Percentiles rank a stretch among this genome's conserved stretches.
phyloP scores from a whole-genome alignment of 2,888 invertebrate genomes.

The Drosophila nigricruria region DNA sequence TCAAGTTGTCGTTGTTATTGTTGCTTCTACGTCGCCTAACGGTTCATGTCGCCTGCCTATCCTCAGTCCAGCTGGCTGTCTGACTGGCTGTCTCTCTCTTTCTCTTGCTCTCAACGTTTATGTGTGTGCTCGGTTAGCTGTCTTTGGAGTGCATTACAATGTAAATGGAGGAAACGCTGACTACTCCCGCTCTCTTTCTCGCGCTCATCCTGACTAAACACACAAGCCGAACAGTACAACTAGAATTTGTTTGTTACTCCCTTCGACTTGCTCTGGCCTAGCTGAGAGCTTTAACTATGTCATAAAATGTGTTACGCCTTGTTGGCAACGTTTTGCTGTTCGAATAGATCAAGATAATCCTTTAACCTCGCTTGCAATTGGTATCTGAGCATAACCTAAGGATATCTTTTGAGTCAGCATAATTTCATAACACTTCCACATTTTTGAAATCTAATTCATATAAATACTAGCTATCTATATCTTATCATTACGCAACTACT shows the following conservation, averaged over 20 bases:
- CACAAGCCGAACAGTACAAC: slow-evolving; percentile 5
- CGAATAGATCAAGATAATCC: slow-evolving; percentile 6
- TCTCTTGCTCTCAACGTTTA: neutral
- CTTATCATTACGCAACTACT: neutral
- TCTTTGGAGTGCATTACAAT: slow-evolving; percentile 71
- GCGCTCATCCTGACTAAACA: slow-evolving; percentile 43
- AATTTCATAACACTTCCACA: neutral
- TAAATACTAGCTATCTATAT: neutral
- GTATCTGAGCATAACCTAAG: neutral
- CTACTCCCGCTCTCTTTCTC: slow-evolving; percentile 44
- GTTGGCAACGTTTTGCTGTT: neutral
- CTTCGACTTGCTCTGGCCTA: slow-evolving; percentile 11
- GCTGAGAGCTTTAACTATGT: neutral
- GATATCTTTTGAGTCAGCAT: neutral
- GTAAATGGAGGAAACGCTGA: slow-evolving; percentile 67
- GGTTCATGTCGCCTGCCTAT: slow-evolving; percentile 59
- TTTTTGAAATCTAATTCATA: neutral
- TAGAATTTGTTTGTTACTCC: slow-evolving; percentile 4
- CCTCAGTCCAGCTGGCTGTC: slow-evolving; percentile 37
- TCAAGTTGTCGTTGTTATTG: slow-evolving; percentile 55
- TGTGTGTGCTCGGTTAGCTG: slow-evolving; percentile 53
- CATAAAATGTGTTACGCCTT: slow-evolving; percentile 5
- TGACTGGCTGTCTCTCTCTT: neutral
- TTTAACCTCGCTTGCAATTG: slow-evolving; percentile 7
- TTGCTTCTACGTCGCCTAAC: slow-evolving; percentile 52